Percentiles rank a stretch among this genome's conserved stretches.
These are phyloP conservation scores for Danionella dracula DNA, from an alignment of 2,797 vertebrate genomes.

Conservation along the genomic window DNA sequence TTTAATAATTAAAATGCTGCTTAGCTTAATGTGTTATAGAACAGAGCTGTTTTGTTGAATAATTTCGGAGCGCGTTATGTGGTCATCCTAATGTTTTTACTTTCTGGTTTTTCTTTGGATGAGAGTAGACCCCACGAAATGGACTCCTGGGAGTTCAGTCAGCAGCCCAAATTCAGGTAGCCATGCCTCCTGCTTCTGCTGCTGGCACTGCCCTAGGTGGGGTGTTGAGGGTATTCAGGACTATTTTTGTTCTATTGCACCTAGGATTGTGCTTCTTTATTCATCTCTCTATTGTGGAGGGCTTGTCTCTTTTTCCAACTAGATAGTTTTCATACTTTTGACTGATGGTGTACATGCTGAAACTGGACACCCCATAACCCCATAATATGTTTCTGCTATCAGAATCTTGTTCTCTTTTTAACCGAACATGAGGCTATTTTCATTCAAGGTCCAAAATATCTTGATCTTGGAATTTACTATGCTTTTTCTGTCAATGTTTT, in stretches of 20 bases:
- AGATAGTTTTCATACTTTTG: neutral
- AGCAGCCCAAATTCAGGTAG: slow-evolving; percentile 73
- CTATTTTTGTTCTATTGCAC: slow-evolving; percentile 9
- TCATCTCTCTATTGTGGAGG: neutral
- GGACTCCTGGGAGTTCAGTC: slow-evolving; percentile 67
- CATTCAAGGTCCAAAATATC: neutral
- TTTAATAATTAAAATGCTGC: neutral
- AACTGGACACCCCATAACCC: too few relatives aligned
- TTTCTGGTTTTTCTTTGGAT: slow-evolving; percentile 60
- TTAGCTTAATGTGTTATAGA: neutral
- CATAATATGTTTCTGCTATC: too few relatives aligned
- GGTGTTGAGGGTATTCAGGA: neutral
- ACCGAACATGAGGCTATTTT: neutral
- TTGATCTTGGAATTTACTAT: neutral
- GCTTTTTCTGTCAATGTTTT: neutral
- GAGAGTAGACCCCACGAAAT: slow-evolving; percentile 69
- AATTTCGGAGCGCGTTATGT: neutral
- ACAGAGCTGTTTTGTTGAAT: neutral
- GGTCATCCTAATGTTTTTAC: slow-evolving; percentile 49
- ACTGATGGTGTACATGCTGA: neutral
- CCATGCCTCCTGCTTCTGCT: slow-evolving; percentile 45
- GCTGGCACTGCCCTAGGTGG: slow-evolving; percentile 24
- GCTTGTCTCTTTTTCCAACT: neutral
- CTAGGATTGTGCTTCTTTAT: neutral
- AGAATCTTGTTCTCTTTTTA: too few relatives aligned